Conservation (phyloP, 2,888 invertebrate species). For the Sepiola atlantica region DNA sequence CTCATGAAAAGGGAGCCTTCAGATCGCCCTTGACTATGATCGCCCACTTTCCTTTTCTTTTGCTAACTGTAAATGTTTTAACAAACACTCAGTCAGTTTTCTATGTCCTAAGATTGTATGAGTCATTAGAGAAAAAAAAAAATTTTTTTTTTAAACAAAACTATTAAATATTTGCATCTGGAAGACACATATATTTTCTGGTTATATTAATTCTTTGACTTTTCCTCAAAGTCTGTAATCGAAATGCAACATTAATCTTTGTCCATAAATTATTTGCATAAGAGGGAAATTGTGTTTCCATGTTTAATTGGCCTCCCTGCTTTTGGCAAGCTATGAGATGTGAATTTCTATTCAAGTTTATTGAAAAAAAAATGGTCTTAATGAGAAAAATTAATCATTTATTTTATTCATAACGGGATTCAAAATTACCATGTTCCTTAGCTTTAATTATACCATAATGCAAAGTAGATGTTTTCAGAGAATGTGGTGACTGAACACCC, state of each 20-base stretch:
- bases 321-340: neutral
- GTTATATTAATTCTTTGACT: neutral
- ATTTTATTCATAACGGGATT: neutral
- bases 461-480: neutral
- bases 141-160: too few species aligned
- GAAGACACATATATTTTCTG: too few species aligned
- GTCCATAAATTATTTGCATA: too few species aligned
- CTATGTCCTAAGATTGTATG: too few species aligned
- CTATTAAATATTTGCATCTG: too few species aligned
- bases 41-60: too few species aligned
- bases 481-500: neutral
- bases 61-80: too few species aligned
- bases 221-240: neutral
- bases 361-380: neutral
- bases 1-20: too few species aligned
- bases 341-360: neutral
- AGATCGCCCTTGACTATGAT: too few species aligned
- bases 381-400: neutral
- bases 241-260: neutral
- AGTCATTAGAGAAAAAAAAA: too few species aligned
- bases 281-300: too few species aligned
- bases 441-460: neutral
- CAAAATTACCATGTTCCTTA: neutral
- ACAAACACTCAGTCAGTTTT: too few species aligned
- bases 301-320: neutral